Percentiles rank a stretch among this genome's conserved stretches.
phyloP scores from a whole-genome alignment of 2,113 vertebrate species.

The Dicaeum eximium region DNA sequence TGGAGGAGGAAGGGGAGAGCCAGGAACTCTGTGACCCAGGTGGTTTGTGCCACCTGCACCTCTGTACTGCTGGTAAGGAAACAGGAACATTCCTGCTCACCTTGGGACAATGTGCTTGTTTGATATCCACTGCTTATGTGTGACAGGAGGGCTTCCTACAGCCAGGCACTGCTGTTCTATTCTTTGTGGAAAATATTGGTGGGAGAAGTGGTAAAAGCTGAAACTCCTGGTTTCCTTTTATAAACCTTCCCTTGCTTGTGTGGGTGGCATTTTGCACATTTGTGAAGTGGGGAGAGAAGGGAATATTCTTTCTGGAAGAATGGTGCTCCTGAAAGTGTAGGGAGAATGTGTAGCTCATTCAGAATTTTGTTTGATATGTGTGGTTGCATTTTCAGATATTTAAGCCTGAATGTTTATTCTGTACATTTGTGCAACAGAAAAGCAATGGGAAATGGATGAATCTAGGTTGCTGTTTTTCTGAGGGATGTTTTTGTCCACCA shows the following conservation, averaged over 20 bases:
- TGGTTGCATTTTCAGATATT: neutral
- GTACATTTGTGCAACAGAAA: neutral
- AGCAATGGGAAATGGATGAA: neutral
- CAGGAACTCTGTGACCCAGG: slow-evolving; percentile 63
- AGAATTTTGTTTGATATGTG: neutral
- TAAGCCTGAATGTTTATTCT: neutral
- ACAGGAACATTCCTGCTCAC: neutral
- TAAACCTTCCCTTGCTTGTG: neutral
- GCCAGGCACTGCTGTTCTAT: neutral
- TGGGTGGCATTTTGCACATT: neutral
- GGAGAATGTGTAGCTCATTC: neutral
- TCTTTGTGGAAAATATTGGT: neutral
- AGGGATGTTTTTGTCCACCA: neutral
- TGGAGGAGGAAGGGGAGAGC: slow-evolving; percentile 68
- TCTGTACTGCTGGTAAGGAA: slow-evolving; percentile 76
- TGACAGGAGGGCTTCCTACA: neutral
- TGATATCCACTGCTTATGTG: neutral
- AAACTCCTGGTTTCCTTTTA: neutral
- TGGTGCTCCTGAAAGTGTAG: neutral
- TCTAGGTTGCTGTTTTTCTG: neutral
- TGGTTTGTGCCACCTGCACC: slow-evolving; percentile 72
- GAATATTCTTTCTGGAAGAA: neutral
- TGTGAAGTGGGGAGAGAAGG: neutral
- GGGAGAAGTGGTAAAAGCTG: neutral
- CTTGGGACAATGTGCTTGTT: neutral